A percentile compares a stretch with the other conserved stretches of the same genome.
These are phyloP conservation scores for Empis stercorea DNA, from an alignment of 2,888 invertebrate genomes.

Conservation along the genomic window DNA sequence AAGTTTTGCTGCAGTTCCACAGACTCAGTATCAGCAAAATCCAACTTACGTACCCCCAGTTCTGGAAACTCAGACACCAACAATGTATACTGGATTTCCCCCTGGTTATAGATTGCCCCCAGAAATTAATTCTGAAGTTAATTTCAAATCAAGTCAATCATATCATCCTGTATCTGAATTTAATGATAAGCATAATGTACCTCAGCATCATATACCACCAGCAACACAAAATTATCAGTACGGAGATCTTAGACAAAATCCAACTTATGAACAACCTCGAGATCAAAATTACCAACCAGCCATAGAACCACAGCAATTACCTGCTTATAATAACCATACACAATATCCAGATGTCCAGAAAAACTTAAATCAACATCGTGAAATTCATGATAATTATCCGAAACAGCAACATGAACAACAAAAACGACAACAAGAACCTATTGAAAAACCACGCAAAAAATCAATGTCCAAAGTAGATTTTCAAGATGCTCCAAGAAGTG, in stretches of 20 bases:
- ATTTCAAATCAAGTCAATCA: neutral
- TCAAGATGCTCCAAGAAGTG: neutral
- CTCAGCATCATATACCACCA: no score
- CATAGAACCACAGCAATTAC: neutral
- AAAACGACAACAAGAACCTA: neutral
- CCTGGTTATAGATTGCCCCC: neutral
- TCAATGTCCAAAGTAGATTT: neutral
- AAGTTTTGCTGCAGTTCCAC: no score
- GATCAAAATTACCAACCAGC: neutral
- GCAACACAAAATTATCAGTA: neutral
- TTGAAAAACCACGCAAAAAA: neutral
- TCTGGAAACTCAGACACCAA: neutral
- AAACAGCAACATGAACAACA: neutral
- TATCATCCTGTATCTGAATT: neutral
- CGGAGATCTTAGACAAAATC: neutral
- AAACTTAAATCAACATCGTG: neutral
- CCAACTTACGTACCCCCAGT: conserved; percentile 9
- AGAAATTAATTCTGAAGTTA: neutral
- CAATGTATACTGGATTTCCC: neutral
- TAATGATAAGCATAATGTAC: neutral
- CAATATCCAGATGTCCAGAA: neutral
- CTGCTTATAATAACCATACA: neutral
- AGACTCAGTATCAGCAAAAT: conserved; percentile 9
- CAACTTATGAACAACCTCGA: neutral
- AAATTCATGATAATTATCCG: neutral